A percentile compares a stretch with the other conserved stretches of the same genome.
Evolutionary conservation across 2,797 vertebrate genomes (phyloP).

Genomic region (Mastacembelus armatus): DNA sequence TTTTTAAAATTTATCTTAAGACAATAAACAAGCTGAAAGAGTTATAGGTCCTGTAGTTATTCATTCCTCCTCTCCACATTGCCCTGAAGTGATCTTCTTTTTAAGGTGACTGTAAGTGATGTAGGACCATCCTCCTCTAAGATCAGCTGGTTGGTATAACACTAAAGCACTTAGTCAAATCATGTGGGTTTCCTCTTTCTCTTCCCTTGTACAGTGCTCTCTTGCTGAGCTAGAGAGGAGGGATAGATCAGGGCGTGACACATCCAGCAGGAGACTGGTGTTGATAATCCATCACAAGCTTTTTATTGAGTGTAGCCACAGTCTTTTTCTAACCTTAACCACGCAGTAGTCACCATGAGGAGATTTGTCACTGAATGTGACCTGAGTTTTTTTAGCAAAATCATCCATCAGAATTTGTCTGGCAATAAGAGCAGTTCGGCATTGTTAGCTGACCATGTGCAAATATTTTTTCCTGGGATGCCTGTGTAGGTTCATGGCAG

Average conservation of each 20-base stretch:
- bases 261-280: too few relatives aligned
- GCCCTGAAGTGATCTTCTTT: conserved; percentile 2
- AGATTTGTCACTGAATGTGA: background rate
- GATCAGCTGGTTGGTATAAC: conserved; percentile 4
- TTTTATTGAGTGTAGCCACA: too few relatives aligned
- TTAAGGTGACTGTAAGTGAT: background rate
- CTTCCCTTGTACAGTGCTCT: background rate
- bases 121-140: background rate
- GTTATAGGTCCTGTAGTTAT: background rate
- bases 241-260: background rate
- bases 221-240: background rate
- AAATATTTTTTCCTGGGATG: too few relatives aligned
- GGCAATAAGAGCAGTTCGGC: background rate
- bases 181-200: too few relatives aligned
- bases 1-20: background rate
- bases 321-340: background rate
- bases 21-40: conserved; percentile 2
- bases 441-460: background rate
- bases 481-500: too few relatives aligned
- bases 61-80: background rate
- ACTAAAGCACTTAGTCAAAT: conserved; percentile 8
- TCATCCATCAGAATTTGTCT: background rate
- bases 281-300: too few relatives aligned
- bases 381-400: background rate
- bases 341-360: background rate